A percentile compares a stretch with the other conserved stretches of the same genome.
phyloP scores from a whole-genome alignment of 2,888 invertebrate genomes.

The Tenthredo livida region DNA sequence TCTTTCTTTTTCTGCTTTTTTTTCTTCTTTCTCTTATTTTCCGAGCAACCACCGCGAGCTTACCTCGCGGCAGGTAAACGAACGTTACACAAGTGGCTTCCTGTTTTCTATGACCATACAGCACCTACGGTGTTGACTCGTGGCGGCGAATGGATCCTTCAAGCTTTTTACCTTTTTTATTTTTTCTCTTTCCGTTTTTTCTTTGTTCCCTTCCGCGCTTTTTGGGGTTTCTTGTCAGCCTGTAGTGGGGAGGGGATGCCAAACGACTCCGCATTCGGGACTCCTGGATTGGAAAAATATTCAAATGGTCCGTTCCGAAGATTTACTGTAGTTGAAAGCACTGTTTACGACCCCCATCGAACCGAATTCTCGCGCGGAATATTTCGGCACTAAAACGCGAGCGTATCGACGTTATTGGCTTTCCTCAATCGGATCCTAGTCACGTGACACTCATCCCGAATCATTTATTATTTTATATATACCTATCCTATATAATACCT shows the following conservation, averaged over 20 bases:
- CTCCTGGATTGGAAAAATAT: slow-evolving; percentile 32
- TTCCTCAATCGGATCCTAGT: background rate
- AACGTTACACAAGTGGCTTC: background rate
- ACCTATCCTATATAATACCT: background rate
- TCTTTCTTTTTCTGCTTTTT: no score
- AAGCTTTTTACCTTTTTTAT: background rate
- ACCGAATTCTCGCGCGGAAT: slow-evolving; percentile 12
- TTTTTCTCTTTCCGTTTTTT: background rate
- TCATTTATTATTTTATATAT: background rate
- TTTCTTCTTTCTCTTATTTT: background rate
- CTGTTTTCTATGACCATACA: background rate
- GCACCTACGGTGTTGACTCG: background rate
- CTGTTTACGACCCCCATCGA: slow-evolving; percentile 35
- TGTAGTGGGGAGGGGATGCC: background rate
- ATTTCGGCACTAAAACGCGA: background rate
- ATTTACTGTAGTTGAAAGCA: slow-evolving; percentile 33
- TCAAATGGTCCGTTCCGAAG: slow-evolving; percentile 31
- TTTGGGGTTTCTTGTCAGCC: background rate
- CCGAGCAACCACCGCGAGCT: background rate
- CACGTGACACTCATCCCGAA: background rate
- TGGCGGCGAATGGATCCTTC: background rate
- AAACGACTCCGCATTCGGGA: slow-evolving; percentile 3
- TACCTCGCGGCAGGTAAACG: background rate
- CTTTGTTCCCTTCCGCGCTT: background rate
- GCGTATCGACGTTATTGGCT: slow-evolving; percentile 16